A percentile compares a stretch with the other conserved stretches of the same genome.
Evolutionary conservation across 2,888 invertebrate genomes (phyloP).

Genomic region (Philonicus albiceps): DNA sequence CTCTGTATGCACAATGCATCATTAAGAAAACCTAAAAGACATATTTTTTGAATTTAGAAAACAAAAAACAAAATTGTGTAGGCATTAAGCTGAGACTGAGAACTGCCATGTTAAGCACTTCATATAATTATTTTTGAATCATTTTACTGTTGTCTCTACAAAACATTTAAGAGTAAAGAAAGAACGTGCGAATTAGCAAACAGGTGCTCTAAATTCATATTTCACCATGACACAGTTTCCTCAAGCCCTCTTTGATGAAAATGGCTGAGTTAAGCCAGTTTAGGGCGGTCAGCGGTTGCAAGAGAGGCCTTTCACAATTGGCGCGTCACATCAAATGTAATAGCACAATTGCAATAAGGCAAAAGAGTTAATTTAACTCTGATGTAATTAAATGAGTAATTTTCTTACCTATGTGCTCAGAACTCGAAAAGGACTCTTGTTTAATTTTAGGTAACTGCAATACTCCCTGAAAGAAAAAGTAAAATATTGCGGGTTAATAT

Average conservation of each 20-base stretch:
- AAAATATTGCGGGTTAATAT: not conserved
- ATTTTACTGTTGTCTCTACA: not conserved
- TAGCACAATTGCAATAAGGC: not conserved
- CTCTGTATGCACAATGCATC: not conserved
- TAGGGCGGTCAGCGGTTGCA: not conserved
- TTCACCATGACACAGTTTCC: constrained; percentile 17
- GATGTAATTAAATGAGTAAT: not conserved
- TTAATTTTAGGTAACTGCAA: constrained; percentile 28
- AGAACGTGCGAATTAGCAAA: not conserved
- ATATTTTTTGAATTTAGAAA: not conserved
- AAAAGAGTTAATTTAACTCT: not conserved
- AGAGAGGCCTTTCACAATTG: not conserved
- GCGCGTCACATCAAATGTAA: not conserved
- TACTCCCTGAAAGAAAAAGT: constrained; percentile 20
- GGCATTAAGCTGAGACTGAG: not conserved
- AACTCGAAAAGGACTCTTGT: not conserved
- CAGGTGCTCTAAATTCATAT: constrained; percentile 6
- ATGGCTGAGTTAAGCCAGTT: not conserved
- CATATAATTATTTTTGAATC: not conserved
- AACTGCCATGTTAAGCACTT: not conserved
- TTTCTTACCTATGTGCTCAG: not conserved
- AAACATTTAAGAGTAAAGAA: not conserved
- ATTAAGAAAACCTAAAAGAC: not conserved
- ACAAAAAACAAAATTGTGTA: not conserved
- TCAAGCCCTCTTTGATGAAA: not conserved